phyloP scores from a whole-genome alignment of 1,140 invertebrate species.

The Drosophila pectinifera region DNA sequence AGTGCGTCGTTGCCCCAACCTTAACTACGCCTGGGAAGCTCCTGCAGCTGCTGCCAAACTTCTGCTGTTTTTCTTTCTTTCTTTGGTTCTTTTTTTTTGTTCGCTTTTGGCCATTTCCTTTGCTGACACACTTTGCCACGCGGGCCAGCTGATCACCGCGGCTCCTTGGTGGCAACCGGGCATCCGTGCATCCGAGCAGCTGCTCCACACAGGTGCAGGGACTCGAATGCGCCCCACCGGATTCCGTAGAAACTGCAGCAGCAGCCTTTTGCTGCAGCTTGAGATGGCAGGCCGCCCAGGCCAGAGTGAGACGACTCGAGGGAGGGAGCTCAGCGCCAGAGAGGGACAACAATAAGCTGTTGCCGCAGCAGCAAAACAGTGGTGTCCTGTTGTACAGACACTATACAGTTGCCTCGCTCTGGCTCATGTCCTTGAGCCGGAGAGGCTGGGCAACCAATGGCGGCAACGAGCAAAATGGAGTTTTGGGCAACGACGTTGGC shows the following conservation, averaged over 20 bases:
- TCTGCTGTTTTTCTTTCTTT: background rate
- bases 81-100: background rate
- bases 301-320: background rate
- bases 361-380: background rate
- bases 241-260: constrained; percentile 5
- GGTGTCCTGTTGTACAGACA: background rate
- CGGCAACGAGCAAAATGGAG: constrained; percentile 60
- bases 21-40: no score
- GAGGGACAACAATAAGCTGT: background rate
- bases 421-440: background rate
- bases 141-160: background rate
- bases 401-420: constrained; percentile 2
- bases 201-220: constrained; percentile 25
- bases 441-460: constrained; percentile 46
- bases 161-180: constrained; percentile 6
- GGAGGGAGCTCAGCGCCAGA: background rate
- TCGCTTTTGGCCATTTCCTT: background rate
- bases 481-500: constrained; percentile 7
- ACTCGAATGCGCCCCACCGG: constrained; percentile 17
- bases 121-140: constrained; percentile 9
- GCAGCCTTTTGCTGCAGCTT: background rate
- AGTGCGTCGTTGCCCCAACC: background rate
- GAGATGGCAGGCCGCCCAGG: background rate
- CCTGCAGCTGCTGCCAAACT: no score
- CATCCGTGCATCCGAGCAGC: constrained; percentile 19